Base-by-base conservation (phyloP, 2,113 vertebrate species). In the Xiphorhynchus elegans region DNA sequence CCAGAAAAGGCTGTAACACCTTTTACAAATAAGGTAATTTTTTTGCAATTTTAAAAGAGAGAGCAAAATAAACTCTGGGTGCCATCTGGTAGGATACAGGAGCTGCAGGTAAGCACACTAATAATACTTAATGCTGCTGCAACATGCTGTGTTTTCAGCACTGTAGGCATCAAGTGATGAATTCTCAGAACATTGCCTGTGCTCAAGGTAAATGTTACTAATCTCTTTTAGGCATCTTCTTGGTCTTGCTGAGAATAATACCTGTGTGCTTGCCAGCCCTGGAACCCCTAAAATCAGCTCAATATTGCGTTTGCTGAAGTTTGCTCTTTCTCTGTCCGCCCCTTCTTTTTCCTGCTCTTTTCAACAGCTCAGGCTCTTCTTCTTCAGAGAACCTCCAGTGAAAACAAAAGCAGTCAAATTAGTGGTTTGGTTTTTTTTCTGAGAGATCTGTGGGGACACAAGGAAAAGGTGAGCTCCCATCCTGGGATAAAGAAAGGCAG, bases 71-170 rank as follows among this genome's bases (percentile, higher is more conserved):
- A 90, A 85, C 25, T 85, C 52, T 89, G 55, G 18, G 24, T 93
- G 69, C 90, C 92, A 92, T 90, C 95, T 95, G 93, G 62, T 93
- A 96, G 82, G 79, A 20, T 93, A 66, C 20, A 28, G 87, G 75
- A 96, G 72, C 95, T 91, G 90, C 92, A 96, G 95, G 94, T 95
- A 96, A 90, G 86, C 92, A 89, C 64, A 66, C 89, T 95, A 95
- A 91, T 95, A 93, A 90, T 83, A 58, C 81, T 89, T 90, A 95
- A 91, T 82, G 84, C 89, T 82, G 14, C 84, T 37, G 50, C 83
- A 81, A 70, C 78, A 56, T 52, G 90, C 93, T 95, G 95, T 83
- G 90, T 85, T 83, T 96, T 84, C 75, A 96, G 82, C 83, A 77
- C 85, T 92, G 92, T 56, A 92, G 95, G 80, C 90, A 94, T 75